Base-by-base conservation (phyloP, 2,888 invertebrate genomes). In the Chloromyia formosa region DNA sequence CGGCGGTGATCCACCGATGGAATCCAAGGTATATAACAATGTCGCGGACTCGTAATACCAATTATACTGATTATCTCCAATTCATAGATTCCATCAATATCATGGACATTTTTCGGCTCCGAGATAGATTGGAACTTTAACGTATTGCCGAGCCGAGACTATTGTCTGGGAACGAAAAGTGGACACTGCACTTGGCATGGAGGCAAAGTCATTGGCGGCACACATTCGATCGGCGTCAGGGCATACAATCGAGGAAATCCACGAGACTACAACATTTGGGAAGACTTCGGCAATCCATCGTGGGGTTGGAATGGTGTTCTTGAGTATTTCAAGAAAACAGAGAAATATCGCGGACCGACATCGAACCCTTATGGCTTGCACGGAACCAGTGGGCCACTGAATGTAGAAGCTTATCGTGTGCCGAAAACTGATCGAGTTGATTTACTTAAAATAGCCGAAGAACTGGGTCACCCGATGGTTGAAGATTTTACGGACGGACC, bases 321-420 rank as follows among this genome's bases (percentile, higher is more conserved):
- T 22, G 89, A 90, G 0, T 94, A 93, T 81, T 94, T 94, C 81
- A 91, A 91, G 82, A 94, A 94, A 82, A 94, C 94, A 0, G 93
- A 94, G 84, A 90, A 92, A 81, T 91, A 91, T 84, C 86, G 86
- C 76, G 91, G 91, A 78, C 87, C 89, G 1, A 60, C 9, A 22
- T n/a, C 89, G 0, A 88, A 89, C 74, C 82, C 87, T 0, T 84
- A 86, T 75, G 18, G 62, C 54, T 84, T 86, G 80, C 93, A 93
- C 80, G 88, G 88, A 0, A 87, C 83, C 0, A 90, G 88, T 1
- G 94, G 94, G 0, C 90, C 89, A 71, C 82, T 93, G 75, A 88
- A 90, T 0, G 86, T 94, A 1, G 93, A 93, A 81, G 82, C 90
- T 81, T 92, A 90, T 77, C 87, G 87, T 61, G 90, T 89, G 78